Percentiles rank a stretch among this genome's conserved stretches.
Evolutionary conservation across 1,140 invertebrate genomes (phyloP).

Genomic region (Hestina assimilis): DNA sequence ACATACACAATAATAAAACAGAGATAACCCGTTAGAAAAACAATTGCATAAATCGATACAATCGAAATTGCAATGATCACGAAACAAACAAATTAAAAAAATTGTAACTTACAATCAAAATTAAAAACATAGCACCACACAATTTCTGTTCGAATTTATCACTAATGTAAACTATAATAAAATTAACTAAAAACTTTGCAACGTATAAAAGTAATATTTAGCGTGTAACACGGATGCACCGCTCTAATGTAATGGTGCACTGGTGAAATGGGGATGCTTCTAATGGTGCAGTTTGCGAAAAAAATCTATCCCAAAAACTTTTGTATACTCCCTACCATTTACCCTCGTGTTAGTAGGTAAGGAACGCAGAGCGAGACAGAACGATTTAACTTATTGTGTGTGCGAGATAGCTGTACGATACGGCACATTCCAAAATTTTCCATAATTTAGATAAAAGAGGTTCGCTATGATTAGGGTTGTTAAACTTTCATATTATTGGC

Average conservation of each 20-base stretch:
- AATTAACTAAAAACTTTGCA: slow-evolving; percentile 15
- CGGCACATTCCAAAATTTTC: slow-evolving; percentile 75
- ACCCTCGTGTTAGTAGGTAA: slow-evolving; percentile 63
- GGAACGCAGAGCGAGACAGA: slow-evolving; percentile 43
- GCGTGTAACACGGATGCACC: slow-evolving; percentile 21
- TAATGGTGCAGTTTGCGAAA: slow-evolving; percentile 70
- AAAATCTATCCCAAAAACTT: slow-evolving; percentile 73
- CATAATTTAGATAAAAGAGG: slow-evolving; percentile 77
- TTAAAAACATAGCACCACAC: slow-evolving; percentile 5
- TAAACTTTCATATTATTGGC: background rate
- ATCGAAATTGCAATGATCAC: background rate
- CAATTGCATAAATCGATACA: background rate
- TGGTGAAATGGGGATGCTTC: slow-evolving; percentile 39
- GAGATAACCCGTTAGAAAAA: background rate
- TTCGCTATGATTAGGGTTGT: slow-evolving; percentile 76
- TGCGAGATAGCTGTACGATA: slow-evolving; percentile 45
- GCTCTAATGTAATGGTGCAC: slow-evolving; percentile 38
- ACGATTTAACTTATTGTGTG: slow-evolving; percentile 29
- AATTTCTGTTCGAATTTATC: slow-evolving; percentile 6
- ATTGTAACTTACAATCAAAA: slow-evolving; percentile 5
- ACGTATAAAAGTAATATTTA: slow-evolving; percentile 19
- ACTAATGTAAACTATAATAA: slow-evolving; percentile 11
- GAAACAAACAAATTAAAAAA: background rate
- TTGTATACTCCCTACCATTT: slow-evolving; percentile 65
- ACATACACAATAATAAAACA: slow-evolving; percentile 1